Evolutionary conservation across 2,888 invertebrate species (phyloP).

Genomic region (Cancer borealis): DNA sequence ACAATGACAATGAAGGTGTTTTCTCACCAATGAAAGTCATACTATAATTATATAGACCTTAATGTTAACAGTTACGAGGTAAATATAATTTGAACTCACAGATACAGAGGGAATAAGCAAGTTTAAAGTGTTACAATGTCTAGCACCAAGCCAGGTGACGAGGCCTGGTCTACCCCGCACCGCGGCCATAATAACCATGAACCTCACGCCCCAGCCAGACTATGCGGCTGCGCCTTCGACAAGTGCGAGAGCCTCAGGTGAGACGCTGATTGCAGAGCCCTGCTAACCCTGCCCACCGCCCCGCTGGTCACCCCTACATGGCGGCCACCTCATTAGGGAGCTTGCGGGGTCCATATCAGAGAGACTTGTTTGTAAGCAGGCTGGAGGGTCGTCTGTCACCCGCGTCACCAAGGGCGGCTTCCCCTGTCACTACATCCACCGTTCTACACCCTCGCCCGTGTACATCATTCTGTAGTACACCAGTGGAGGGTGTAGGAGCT

Average conservation of each 20-base stretch:
- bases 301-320: conserved; percentile 59
- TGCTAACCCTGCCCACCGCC: conserved; percentile 55
- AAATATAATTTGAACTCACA: neutral
- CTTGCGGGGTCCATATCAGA: conserved; percentile 61
- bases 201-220: conserved; percentile 45
- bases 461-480: conserved; percentile 49
- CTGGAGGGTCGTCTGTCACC: conserved; percentile 60
- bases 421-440: conserved; percentile 59
- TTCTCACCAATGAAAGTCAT: conserved; percentile 36
- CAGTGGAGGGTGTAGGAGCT: conserved; percentile 38
- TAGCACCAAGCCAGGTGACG: conserved; percentile 25
- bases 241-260: conserved; percentile 51
- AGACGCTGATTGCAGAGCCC: conserved; percentile 64
- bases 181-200: conserved; percentile 34
- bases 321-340: conserved; percentile 62
- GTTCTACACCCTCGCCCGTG: conserved; percentile 46
- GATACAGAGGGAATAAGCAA: neutral
- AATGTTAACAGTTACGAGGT: conserved; percentile 15
- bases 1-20: neutral
- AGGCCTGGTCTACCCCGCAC: conserved; percentile 27
- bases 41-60: neutral
- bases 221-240: conserved; percentile 50
- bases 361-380: conserved; percentile 66
- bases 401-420: conserved; percentile 56
- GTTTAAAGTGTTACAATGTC: conserved; percentile 17